Percentiles rank a stretch among this genome's conserved stretches.
phyloP scores from a whole-genome alignment of 2,797 vertebrate species.

The Sus cebifrons region DNA sequence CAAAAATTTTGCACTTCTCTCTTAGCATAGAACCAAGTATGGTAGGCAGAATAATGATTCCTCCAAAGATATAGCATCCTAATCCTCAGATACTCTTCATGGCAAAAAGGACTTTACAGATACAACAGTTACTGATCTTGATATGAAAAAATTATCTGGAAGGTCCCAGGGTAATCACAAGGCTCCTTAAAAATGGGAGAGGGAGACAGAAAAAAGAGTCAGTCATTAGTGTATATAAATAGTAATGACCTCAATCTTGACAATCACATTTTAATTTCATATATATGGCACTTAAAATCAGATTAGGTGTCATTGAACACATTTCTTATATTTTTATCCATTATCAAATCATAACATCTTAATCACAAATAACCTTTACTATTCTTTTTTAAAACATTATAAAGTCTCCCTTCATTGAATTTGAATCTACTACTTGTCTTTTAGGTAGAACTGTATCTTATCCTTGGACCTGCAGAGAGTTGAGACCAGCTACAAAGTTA shows the following conservation, averaged over 20 bases:
- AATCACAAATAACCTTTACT: not conserved
- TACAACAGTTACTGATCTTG: not conserved
- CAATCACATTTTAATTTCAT: not conserved
- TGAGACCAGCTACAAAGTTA: not conserved
- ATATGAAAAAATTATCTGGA: not conserved
- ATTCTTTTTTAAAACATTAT: not conserved
- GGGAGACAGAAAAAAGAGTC: not conserved
- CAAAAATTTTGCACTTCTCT: constrained; percentile 28
- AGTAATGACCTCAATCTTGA: not conserved
- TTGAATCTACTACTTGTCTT: not conserved
- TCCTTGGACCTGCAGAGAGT: not conserved
- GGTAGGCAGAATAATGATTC: not conserved
- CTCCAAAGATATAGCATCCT: not conserved
- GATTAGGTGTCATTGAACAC: not conserved
- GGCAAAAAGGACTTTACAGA: not conserved
- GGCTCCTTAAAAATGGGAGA: not conserved
- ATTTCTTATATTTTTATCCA: constrained; percentile 37
- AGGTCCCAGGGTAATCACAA: not conserved
- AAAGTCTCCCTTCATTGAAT: not conserved
- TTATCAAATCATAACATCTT: not conserved
- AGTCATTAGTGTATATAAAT: not conserved
- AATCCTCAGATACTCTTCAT: not conserved
- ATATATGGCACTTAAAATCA: not conserved
- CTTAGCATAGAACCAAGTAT: not conserved
- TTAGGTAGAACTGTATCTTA: not conserved